Conservation (phyloP, 2,113 vertebrate genomes). For the Hydropotes inermis region DNA sequence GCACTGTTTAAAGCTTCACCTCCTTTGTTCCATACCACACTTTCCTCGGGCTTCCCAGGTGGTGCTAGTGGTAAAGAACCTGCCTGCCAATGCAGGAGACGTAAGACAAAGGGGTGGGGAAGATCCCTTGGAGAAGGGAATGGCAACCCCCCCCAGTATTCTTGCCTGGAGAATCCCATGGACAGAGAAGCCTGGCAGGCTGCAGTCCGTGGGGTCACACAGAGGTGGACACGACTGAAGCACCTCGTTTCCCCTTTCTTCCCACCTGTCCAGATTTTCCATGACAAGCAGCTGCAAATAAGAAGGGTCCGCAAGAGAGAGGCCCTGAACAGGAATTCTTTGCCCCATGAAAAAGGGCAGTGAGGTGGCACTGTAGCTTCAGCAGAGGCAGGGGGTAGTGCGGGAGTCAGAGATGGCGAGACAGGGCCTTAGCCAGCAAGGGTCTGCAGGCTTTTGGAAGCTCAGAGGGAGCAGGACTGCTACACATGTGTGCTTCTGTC, state of each 20-base stretch:
- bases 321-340: too few species aligned
- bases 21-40: not conserved
- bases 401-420: accelerated
- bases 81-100: not conserved
- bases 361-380: not conserved
- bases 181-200: not conserved
- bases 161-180: not conserved
- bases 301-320: not conserved
- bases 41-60: not conserved
- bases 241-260: not conserved
- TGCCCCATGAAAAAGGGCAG: not conserved
- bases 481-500: not conserved
- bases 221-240: not conserved
- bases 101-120: not conserved
- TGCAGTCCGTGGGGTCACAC: not conserved
- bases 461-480: not conserved
- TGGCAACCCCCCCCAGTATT: not conserved
- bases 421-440: not conserved
- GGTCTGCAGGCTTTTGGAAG: not conserved
- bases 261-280: not conserved
- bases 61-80: not conserved
- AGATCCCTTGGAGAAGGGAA: not conserved
- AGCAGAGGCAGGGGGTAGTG: not conserved
- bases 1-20: not conserved
- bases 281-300: not conserved